phyloP scores from a whole-genome alignment of 2,888 invertebrate genomes.

The Pyrocoelia pectoralis region DNA sequence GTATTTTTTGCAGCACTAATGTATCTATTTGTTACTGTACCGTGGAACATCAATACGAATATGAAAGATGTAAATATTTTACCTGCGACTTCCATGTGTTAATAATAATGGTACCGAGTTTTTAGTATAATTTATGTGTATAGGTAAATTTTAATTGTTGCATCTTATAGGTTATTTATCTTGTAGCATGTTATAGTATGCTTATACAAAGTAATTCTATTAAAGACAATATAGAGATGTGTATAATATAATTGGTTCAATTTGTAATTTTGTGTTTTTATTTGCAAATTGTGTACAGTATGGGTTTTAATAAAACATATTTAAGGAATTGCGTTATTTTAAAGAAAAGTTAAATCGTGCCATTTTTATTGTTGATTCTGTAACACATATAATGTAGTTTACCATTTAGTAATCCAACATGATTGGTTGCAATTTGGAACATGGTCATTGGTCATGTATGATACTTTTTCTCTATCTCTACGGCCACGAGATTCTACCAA shows the following conservation, averaged over 20 bases:
- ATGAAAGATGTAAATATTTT: constrained; percentile 11
- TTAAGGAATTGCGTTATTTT: too few relatives aligned
- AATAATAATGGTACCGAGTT: constrained; percentile 18
- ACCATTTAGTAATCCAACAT: too few relatives aligned
- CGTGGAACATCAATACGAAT: not conserved
- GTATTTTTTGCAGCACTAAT: constrained; percentile 14
- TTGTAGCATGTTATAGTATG: constrained; percentile 36
- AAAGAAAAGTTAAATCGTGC: too few relatives aligned
- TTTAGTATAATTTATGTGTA: constrained; percentile 23
- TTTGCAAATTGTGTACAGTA: constrained; percentile 32
- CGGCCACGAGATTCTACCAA: too few relatives aligned
- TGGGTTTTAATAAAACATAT: constrained; percentile 33
- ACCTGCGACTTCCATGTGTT: constrained; percentile 29
- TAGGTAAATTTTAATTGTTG: constrained; percentile 27
- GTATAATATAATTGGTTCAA: constrained; percentile 34
- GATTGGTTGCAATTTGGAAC: too few relatives aligned
- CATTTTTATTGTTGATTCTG: too few relatives aligned
- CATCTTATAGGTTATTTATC: constrained; percentile 32
- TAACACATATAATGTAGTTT: too few relatives aligned
- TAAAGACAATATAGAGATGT: constrained; percentile 27
- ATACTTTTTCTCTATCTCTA: too few relatives aligned
- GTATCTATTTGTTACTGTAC: not conserved
- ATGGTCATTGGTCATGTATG: too few relatives aligned
- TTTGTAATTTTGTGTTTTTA: constrained; percentile 28
- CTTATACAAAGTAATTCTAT: constrained; percentile 12